phyloP scores from a whole-genome alignment of 1,140 invertebrate genomes.

The Cecropterus lyciades region DNA sequence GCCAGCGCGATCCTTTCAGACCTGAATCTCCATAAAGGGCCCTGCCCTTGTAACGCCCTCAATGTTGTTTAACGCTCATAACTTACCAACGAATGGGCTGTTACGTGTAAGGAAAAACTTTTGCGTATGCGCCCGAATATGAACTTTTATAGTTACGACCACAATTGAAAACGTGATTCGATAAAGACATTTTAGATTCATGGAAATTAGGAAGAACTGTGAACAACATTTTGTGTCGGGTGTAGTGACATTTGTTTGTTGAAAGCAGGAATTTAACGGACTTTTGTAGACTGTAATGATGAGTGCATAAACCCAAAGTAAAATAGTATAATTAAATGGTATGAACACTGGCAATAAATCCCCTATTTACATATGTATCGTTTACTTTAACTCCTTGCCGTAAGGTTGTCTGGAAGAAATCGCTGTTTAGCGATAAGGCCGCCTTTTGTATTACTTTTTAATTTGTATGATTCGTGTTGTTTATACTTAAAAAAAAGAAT shows the following conservation, averaged over 20 bases:
- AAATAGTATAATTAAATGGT: no score
- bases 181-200: constrained; percentile 10
- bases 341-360: no score
- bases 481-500: no score
- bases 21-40: constrained; percentile 45
- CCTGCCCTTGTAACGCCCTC: constrained; percentile 42
- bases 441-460: no score
- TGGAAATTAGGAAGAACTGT: background rate
- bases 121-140: constrained; percentile 27
- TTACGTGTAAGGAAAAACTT: constrained; percentile 47
- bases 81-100: constrained; percentile 65
- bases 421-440: no score
- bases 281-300: no score
- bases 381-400: no score
- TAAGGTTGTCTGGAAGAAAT: no score
- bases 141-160: constrained; percentile 28
- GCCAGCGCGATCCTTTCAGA: constrained; percentile 48
- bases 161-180: constrained; percentile 14
- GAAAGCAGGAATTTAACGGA: no score
- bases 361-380: no score
- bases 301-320: no score
- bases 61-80: constrained; percentile 53
- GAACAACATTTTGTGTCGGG: background rate
- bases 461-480: no score
- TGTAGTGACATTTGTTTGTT: background rate